Conservation (phyloP, 2,113 vertebrate genomes). For the Opisthocomus hoazin region DNA sequence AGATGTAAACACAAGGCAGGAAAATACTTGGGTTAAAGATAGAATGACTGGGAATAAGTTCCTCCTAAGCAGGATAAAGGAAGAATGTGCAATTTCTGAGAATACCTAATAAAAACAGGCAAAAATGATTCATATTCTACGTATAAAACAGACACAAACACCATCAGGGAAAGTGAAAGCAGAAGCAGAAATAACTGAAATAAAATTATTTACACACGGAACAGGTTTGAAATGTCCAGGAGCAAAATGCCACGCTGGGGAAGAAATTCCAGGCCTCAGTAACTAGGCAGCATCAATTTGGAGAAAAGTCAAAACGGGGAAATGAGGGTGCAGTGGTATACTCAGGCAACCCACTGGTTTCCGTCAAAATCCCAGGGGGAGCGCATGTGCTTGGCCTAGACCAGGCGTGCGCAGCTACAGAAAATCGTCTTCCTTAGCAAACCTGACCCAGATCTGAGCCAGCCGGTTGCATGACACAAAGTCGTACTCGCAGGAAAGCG, state of each 20-base stretch:
- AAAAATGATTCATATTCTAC: neutral
- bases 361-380: neutral
- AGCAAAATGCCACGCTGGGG: neutral
- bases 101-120: neutral
- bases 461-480: neutral
- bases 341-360: neutral
- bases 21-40: neutral
- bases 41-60: neutral
- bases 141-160: neutral
- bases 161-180: neutral
- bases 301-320: neutral
- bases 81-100: neutral
- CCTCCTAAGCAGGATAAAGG: neutral
- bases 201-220: neutral
- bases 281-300: neutral
- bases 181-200: neutral
- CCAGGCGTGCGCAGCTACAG: neutral
- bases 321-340: neutral
- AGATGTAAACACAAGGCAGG: neutral
- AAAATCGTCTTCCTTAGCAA: neutral
- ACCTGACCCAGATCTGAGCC: neutral
- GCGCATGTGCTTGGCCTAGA: neutral
- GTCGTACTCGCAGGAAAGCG: neutral
- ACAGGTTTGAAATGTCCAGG: slow-evolving; percentile 4
- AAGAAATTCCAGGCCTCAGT: neutral